Evolutionary conservation across 1,140 invertebrate genomes (phyloP), one percentile per base, ranked within the genome.

Genomic region (Magallana angulata): DNA sequence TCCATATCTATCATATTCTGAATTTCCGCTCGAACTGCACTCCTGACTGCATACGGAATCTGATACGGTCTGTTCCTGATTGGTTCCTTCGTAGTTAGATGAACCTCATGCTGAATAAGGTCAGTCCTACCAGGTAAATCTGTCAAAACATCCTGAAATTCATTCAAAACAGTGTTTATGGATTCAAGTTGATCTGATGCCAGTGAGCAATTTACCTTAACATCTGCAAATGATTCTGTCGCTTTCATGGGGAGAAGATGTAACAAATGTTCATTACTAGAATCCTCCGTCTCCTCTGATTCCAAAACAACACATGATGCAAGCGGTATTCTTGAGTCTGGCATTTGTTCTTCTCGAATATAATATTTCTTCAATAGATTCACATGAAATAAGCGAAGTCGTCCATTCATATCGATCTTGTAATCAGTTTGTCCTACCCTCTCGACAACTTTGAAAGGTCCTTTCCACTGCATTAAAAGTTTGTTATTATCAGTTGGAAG

Each of bases 111-210:
- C 57, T 88, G 76, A 2, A 87, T 18, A 48, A 88, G 16, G 58
- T 71, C 80, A 0, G 88, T 89, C 7, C 16, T 57, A 18, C 90
- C 90, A n/a, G 90, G 90, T 24, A 87, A 18, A 76, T 90, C 87
- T 30, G 88, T 87, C 1, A 91, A 85, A n/a, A 89, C 82, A 68
- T 88, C 85, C 62, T 57, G 90, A 56, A 81, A 92, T 59, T 82
- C 89, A 88, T 48, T 71, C 57, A 89, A 88, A 83, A 84, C 68
- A 89, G 7, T 64, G 57, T 84, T 89, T 91, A 84, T 58, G n/a
- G 89, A 89, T 0, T 62, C 64, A 11, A 57, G 57, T 8, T 92
- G 57, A 12, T 87, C 57, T 58, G 89, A 48, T 85, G 59, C 57
- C 62, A 60, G 85, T 85, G 80, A 84, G 9, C 83, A 87, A 89